A percentile compares a stretch with the other conserved stretches of the same genome.
Evolutionary conservation across 2,113 vertebrate genomes (phyloP).

Genomic region (Ammospiza nelsoni): DNA sequence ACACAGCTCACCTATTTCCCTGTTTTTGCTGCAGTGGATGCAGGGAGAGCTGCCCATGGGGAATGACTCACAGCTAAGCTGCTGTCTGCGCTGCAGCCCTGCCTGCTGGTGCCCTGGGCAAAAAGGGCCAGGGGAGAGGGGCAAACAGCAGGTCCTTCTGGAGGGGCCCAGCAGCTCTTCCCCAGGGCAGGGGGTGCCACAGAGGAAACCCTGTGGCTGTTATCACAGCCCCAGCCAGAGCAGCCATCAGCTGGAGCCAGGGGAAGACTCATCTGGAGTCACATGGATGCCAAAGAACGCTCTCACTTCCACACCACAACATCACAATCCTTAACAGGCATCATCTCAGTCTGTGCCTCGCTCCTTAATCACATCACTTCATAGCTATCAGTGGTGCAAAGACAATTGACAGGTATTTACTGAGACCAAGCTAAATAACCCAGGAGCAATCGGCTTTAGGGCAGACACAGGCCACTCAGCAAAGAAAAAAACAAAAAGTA

Average conservation of each 20-base stretch:
- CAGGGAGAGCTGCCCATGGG: not conserved
- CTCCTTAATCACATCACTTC: not conserved
- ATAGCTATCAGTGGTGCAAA: not conserved
- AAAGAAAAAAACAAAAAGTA: not conserved
- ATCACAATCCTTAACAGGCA: not conserved
- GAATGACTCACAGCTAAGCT: not conserved
- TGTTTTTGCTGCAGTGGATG: not conserved
- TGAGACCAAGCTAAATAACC: not conserved
- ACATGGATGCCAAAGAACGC: not conserved
- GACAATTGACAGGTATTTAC: not conserved
- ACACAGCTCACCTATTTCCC: not conserved
- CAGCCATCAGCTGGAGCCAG: not conserved
- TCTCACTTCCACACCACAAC: not conserved
- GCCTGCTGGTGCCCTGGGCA: not conserved
- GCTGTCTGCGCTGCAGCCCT: not conserved
- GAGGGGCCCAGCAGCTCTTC: not conserved
- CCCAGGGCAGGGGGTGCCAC: not conserved
- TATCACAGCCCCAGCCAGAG: not conserved
- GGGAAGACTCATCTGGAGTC: fast-evolving
- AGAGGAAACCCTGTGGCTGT: not conserved
- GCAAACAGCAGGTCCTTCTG: not conserved
- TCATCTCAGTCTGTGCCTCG: not conserved
- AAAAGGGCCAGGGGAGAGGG: not conserved
- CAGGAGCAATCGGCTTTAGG: not conserved
- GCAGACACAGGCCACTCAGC: not conserved